A percentile compares a stretch with the other conserved stretches of the same genome.
Evolutionary conservation across 2,888 invertebrate genomes (phyloP).

Genomic region (Mesorhabditis spiculigera): DNA sequence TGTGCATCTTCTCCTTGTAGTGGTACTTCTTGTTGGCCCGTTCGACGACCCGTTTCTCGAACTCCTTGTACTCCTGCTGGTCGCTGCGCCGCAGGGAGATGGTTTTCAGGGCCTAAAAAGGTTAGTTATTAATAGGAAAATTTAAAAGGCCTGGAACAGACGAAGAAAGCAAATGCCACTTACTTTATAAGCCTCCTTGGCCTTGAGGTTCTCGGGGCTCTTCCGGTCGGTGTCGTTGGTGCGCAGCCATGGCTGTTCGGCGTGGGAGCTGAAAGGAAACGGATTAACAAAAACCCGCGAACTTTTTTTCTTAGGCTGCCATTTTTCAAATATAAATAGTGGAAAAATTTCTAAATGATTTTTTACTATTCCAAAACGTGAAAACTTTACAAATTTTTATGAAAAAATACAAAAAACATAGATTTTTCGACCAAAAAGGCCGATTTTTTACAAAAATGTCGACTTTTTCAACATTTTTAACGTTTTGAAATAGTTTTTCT

Average conservation of each 20-base stretch:
- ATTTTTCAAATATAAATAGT: too few species aligned
- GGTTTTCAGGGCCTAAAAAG: conserved; percentile 79
- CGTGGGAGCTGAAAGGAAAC: conserved; percentile 50
- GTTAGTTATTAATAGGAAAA: conserved; percentile 63
- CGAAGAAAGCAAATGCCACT: not conserved
- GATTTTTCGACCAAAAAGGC: too few species aligned
- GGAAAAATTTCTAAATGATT: too few species aligned
- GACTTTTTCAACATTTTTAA: too few species aligned
- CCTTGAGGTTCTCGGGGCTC: conserved; percentile 75
- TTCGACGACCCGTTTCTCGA: conserved; percentile 70
- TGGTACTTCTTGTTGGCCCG: conserved; percentile 54
- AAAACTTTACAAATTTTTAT: too few species aligned
- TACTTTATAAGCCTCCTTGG: conserved; percentile 63
- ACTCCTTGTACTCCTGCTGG: conserved; percentile 74
- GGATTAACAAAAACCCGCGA: too few species aligned
- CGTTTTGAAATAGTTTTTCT: too few species aligned
- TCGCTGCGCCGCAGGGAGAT: conserved; percentile 72
- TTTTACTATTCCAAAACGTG: too few species aligned
- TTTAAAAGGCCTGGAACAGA: conserved; percentile 8
- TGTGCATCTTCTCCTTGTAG: conserved; percentile 50
- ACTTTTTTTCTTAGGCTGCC: too few species aligned
- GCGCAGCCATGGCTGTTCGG: conserved; percentile 78
- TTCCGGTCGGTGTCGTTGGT: conserved; percentile 70
- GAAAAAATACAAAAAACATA: too few species aligned
- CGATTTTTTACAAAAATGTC: too few species aligned